Percentiles rank a stretch among this genome's conserved stretches.
These are phyloP conservation scores for Lycopodina hypogea DNA, from an alignment of 37 sponge, comb jelly and placozoan genomes.

Conservation along the genomic window DNA sequence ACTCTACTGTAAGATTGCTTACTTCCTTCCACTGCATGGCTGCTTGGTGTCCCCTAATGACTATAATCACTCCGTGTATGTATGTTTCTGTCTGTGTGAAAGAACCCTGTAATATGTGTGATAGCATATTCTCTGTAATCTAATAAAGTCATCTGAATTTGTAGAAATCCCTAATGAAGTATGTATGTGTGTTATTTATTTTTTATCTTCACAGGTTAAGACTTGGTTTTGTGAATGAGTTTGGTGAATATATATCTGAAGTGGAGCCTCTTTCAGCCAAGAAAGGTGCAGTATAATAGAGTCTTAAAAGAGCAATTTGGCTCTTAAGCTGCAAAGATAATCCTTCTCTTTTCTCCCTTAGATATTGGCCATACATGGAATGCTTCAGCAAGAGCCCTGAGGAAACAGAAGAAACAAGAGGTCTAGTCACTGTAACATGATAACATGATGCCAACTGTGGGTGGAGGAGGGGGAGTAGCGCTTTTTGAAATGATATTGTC, in stretches of 20 bases:
- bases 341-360: neutral
- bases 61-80: too few relatives aligned
- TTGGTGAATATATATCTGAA: slow-evolving; percentile 64
- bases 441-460: too few relatives aligned
- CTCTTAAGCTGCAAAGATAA: neutral
- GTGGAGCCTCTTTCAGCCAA: slow-evolving; percentile 25
- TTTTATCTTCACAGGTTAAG: slow-evolving; percentile 34
- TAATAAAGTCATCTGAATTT: too few relatives aligned
- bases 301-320: neutral
- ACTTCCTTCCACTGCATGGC: too few relatives aligned
- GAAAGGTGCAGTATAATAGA: slow-evolving; percentile 5
- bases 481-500: too few relatives aligned
- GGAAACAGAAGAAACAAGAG: slow-evolving; percentile 25
- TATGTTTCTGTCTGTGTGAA: too few relatives aligned
- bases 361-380: neutral
- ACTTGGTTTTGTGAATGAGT: slow-evolving; percentile 64
- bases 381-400: neutral
- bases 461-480: too few relatives aligned
- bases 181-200: neutral
- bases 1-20: slow-evolving; percentile 4
- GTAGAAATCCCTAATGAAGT: too few relatives aligned
- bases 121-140: neutral
- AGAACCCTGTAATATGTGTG: too few relatives aligned
- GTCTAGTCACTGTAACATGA: too few relatives aligned
- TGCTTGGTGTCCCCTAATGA: too few relatives aligned